A percentile compares a stretch with the other conserved stretches of the same genome.
These are phyloP conservation scores for Chelon labrosus DNA, from an alignment of 2,797 vertebrate species.

Conservation along the genomic window DNA sequence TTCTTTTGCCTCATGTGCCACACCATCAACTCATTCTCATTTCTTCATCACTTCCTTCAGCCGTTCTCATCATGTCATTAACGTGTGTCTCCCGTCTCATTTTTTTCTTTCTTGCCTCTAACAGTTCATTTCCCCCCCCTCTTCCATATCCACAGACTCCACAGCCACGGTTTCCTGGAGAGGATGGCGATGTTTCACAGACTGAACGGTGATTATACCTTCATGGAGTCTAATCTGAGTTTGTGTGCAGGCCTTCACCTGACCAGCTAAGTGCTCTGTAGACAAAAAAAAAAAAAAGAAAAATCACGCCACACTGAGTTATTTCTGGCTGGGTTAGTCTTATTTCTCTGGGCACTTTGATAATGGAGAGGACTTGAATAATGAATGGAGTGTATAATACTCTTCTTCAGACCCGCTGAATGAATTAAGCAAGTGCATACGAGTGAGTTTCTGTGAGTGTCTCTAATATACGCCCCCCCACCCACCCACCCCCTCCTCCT, in stretches of 20 bases:
- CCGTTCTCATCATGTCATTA: too few species aligned
- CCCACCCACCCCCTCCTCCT: background rate
- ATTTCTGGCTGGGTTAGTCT: conserved; percentile 81
- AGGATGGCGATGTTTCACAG: conserved; percentile 61
- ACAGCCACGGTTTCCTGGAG: conserved; percentile 50
- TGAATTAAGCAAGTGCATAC: conserved; percentile 67
- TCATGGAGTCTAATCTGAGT: conserved; percentile 53
- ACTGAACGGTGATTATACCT: conserved; percentile 36
- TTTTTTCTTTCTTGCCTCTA: background rate
- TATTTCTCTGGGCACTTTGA: conserved; percentile 83
- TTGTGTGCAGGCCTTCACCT: conserved; percentile 50
- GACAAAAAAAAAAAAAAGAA: conserved; percentile 28
- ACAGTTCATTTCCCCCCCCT: background rate
- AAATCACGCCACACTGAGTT: conserved; percentile 80
- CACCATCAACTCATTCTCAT: too few species aligned
- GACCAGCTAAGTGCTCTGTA: conserved; percentile 71
- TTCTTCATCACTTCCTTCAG: too few species aligned
- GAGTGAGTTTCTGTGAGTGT: conserved; percentile 54
- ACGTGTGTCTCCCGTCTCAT: too few species aligned
- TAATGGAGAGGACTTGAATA: conserved; percentile 83
- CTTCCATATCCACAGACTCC: background rate
- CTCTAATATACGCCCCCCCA: conserved; percentile 33
- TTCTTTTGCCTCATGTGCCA: too few species aligned
- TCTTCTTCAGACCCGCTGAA: conserved; percentile 65
- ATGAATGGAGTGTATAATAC: conserved; percentile 81